Conservation (phyloP, 2,113 vertebrate species). For the Elaphurus davidianus region DNA sequence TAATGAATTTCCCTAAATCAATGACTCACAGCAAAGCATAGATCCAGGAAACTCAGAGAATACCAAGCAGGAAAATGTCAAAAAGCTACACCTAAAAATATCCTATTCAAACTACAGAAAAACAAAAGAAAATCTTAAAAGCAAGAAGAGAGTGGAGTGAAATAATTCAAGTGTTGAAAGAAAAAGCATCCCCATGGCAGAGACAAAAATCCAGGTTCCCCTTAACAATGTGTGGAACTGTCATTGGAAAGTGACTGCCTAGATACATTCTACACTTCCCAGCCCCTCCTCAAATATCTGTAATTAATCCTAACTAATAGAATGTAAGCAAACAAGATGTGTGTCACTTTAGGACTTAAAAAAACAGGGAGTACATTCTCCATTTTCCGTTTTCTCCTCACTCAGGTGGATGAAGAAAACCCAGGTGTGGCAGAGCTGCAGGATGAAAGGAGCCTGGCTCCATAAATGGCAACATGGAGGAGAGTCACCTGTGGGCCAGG, state of each 20-base stretch:
- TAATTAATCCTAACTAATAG: background rate
- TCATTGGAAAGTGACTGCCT: background rate
- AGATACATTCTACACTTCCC: background rate
- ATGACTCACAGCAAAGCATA: background rate
- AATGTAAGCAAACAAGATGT: background rate
- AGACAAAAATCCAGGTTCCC: background rate
- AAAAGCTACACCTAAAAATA: background rate
- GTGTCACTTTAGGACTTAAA: background rate
- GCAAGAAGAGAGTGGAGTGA: background rate
- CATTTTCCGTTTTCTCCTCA: background rate
- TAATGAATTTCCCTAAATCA: background rate
- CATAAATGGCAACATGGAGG: background rate
- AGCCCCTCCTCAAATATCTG: background rate
- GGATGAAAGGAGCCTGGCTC: background rate
- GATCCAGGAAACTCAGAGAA: background rate
- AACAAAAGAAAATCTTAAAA: background rate
- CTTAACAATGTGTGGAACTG: background rate
- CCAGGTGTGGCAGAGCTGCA: background rate
- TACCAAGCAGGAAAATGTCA: background rate
- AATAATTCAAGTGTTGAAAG: background rate
- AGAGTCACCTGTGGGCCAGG: background rate
- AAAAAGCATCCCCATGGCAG: background rate
- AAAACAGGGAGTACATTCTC: background rate
- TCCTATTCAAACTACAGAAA: background rate
- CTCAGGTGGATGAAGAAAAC: background rate